Base-by-base conservation (phyloP, 2,113 vertebrate genomes). In the Motacilla tschutschensis region DNA sequence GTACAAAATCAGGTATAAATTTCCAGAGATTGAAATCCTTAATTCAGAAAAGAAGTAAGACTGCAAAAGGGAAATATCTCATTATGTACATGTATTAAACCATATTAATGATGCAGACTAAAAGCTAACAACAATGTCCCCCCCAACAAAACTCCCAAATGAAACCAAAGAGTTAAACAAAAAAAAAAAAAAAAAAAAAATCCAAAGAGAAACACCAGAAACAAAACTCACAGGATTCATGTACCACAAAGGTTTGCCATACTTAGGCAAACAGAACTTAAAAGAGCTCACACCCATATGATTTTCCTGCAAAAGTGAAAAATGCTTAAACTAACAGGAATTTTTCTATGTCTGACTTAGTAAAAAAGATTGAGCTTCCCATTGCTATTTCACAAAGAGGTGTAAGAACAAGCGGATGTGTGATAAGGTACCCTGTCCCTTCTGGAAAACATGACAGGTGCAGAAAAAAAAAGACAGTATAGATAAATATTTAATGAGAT, bases 401-500 rank as follows among this genome's bases (percentile, higher is more conserved):
- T 22, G 31, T 19, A 74, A 83, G 84, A 66, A 82, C 36, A 50
- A 91, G 44, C 0, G 1, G 72, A 88, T 67, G 31, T 14, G 75
- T n/a, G 63, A 74, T 79, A 91, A 67, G 46, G 57, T 29, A 77
- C 26, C 4, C 7, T 53, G 29, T 75, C 36, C 55, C 24, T 40
- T 81, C 55, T 50, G 76, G 88, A 83, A 90, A 86, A 85, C 73
- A 84, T 70, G 81, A 93, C 60, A 94, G 77, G 60, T 82, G 54
- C 36, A 79, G 83, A 16, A 29, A 73, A 82, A 67, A 57, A 50
- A 79, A 59, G 18, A 53, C 18, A 65, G 60, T 67, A 84, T 67
- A 74, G 53, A 83, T 82, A 95, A 94, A 80, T 83, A 85, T 77
- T 92, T 89, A 87, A 93, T 86, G 74, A 93, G 84, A 93, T 90